phyloP scores from a whole-genome alignment of 2,888 invertebrate species.

The Gari tellinella region DNA sequence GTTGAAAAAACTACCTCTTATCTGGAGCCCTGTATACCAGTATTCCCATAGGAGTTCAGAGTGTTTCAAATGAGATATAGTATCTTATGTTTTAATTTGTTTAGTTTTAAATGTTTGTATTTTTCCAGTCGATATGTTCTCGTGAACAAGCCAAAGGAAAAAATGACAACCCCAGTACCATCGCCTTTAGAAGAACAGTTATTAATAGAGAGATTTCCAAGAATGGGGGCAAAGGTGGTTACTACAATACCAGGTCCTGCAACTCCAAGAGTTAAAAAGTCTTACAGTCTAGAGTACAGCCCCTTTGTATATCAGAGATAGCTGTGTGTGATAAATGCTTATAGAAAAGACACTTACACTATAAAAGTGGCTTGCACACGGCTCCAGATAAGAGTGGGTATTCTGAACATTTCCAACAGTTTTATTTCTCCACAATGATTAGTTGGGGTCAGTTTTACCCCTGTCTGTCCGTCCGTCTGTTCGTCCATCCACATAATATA shows the following conservation, averaged over 20 bases:
- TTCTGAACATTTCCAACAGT: too few species aligned
- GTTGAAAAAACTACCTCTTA: too few species aligned
- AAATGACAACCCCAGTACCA: constrained; percentile 62
- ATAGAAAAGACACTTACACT: too few species aligned
- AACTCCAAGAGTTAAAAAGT: constrained; percentile 55
- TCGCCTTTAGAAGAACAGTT: constrained; percentile 78
- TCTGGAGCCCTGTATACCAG: too few species aligned
- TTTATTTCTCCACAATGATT: too few species aligned
- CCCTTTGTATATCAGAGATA: constrained; percentile 60
- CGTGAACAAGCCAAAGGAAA: constrained; percentile 71
- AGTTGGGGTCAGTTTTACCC: too few species aligned
- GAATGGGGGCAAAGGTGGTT: constrained; percentile 66
- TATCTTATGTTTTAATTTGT: not conserved
- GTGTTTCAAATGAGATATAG: too few species aligned
- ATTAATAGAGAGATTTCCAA: constrained; percentile 74
- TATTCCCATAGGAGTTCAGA: too few species aligned
- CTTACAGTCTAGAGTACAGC: constrained; percentile 51
- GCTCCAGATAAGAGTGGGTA: too few species aligned
- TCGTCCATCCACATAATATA: too few species aligned
- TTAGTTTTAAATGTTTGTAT: not conserved
- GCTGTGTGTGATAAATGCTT: constrained; percentile 21
- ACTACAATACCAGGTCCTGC: constrained; percentile 29
- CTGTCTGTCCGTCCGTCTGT: too few species aligned
- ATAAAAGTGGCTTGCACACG: too few species aligned
- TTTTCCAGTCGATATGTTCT: constrained; percentile 77